Base-by-base conservation (phyloP, 2,888 invertebrate species). In the Plagodis pulveraria region DNA sequence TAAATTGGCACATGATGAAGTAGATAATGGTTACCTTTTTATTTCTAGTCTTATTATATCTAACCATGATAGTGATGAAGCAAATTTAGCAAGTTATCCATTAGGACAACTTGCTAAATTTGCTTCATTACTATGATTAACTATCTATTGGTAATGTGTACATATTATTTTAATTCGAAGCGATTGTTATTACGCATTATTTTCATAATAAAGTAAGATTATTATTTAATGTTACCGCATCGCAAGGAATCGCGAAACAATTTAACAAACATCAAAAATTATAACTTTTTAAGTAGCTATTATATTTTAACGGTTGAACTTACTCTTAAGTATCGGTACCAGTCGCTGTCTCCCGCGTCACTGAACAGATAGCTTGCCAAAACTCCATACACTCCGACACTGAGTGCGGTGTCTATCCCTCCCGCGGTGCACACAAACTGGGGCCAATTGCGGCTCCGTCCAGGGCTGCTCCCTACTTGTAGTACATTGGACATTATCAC, bases 341-440 rank as follows among this genome's bases (percentile, higher is more conserved):
- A 65, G 9, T 86, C 83, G 52, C 77, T 69, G 0, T 77, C 77
- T 10, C 8, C 36, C 5, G 55, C 40, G 0, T 86, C 78, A 54
- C 78, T 71, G 67, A 88, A 87, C 61, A 89, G 81, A 50, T 79
- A 87, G 66, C 81, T 86, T 66, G 75, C 80, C 12, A 90, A 72
- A 36, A 89, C 72, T 6, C 91, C 91, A 59, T 81, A 91, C n/a
- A 87, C 77, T 11, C 89, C 91, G 11, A 91, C 91, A 65, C 91
- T 91, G 42, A 91, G 84, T 0, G 87, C 84, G 0, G 90, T 89
- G 68, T 91, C 92, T 2, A 78, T 72, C 7, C 91, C 91, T 0
- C 89, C 87, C 0, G 91, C 82, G 0, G 89, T 90, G 66, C 84
- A 83, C 6, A 91, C 77, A 33, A 91, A 71, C 64, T 89, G 89